Conservation (phyloP, 2,113 vertebrate species). For the Lagopus muta region DNA sequence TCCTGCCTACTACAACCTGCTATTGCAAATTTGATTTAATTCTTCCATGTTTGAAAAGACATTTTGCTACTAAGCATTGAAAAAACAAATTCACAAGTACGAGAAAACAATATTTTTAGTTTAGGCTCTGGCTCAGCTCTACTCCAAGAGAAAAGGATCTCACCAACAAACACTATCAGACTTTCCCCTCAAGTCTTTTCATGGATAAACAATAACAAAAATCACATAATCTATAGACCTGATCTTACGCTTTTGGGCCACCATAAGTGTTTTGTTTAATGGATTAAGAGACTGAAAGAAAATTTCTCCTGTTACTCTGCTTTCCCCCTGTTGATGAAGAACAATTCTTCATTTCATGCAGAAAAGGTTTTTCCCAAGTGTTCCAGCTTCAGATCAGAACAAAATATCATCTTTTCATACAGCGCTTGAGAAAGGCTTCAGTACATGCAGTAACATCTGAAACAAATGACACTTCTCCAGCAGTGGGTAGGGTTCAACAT, state of each 20-base stretch:
- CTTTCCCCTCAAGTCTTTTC: neutral
- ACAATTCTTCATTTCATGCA: constrained; percentile 39
- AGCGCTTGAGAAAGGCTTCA: constrained; percentile 23
- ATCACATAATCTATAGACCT: constrained; percentile 10
- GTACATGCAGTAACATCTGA: neutral
- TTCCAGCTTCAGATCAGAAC: constrained; percentile 44
- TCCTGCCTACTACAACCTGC: constrained; percentile 28
- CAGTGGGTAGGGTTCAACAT: neutral
- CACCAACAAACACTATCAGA: neutral
- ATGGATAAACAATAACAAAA: constrained; percentile 9
- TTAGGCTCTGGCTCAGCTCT: constrained; percentile 1
- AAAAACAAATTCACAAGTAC: neutral
- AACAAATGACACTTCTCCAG: neutral
- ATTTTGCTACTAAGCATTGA: neutral
- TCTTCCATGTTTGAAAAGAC: neutral
- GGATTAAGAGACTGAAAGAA: neutral
- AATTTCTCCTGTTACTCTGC: neutral
- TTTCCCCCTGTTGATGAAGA: neutral
- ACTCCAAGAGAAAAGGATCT: constrained; percentile 2
- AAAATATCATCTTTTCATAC: constrained; percentile 28
- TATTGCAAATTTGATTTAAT: constrained; percentile 12
- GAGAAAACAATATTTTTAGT: constrained; percentile 11
- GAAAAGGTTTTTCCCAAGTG: constrained; percentile 17
- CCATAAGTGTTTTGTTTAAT: constrained; percentile 47
- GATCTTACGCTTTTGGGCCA: constrained; percentile 20